Percentiles rank a stretch among this genome's conserved stretches.
Evolutionary conservation across 1,140 invertebrate genomes (phyloP).

Genomic region (Trichonephila clavata): DNA sequence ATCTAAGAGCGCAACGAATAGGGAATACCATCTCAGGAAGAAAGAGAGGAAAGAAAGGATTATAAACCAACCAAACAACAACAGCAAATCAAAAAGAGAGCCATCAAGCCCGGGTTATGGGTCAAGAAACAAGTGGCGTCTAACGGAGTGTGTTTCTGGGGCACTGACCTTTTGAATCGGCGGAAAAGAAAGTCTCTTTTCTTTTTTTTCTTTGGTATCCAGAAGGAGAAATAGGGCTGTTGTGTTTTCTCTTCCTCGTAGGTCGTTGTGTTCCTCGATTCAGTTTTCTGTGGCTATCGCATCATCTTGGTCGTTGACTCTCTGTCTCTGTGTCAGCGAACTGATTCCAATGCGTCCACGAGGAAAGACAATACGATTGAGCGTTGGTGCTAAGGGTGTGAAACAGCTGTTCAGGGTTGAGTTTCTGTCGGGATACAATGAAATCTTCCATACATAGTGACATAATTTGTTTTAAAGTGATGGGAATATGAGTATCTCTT

Average conservation of each 20-base stretch:
- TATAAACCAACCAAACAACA: neutral
- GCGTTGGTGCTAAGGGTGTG: neutral
- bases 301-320: conserved; percentile 43
- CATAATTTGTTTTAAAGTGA: too few species aligned
- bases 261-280: conserved; percentile 34
- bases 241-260: conserved; percentile 33
- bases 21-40: neutral
- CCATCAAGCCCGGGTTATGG: conserved; percentile 15
- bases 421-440: neutral
- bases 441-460: too few species aligned
- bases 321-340: neutral
- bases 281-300: neutral
- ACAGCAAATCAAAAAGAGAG: conserved; percentile 27
- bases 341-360: neutral
- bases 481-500: too few species aligned
- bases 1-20: too few species aligned
- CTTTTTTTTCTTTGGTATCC: neutral
- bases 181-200: conserved; percentile 14
- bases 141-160: conserved; percentile 64
- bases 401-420: neutral
- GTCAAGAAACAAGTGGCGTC: conserved; percentile 53
- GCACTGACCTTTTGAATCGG: conserved; percentile 21
- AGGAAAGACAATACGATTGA: conserved; percentile 7
- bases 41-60: conserved; percentile 41
- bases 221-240: conserved; percentile 40